phyloP scores from a whole-genome alignment of 2,888 invertebrate species.

The Andrena camellia region DNA sequence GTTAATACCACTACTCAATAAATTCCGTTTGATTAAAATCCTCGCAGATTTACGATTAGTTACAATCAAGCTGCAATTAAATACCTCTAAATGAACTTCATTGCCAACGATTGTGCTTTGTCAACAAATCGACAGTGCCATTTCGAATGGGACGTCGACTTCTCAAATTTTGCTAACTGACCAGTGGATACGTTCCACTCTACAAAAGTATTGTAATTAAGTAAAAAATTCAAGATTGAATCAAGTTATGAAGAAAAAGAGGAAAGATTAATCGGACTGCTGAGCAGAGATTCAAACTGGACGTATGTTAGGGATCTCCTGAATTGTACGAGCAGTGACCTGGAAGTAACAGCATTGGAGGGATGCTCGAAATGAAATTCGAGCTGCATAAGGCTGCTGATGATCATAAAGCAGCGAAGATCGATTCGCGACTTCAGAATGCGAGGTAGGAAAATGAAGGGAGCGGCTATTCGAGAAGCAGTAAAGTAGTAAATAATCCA shows the following conservation, averaged over 20 bases:
- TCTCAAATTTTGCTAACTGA: too few relatives aligned
- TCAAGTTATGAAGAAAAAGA: not conserved
- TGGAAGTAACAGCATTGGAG: not conserved
- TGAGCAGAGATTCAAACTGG: not conserved
- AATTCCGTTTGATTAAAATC: slow-evolving; percentile 47
- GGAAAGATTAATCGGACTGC: too few relatives aligned
- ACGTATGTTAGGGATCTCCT: too few relatives aligned
- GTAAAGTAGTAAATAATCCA: slow-evolving; percentile 74
- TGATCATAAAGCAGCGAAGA: not conserved
- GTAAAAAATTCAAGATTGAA: not conserved
- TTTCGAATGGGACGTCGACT: too few relatives aligned
- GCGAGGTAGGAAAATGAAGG: slow-evolving; percentile 24
- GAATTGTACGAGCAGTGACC: too few relatives aligned
- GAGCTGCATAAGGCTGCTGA: not conserved
- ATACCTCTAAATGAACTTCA: slow-evolving; percentile 11
- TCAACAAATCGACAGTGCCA: not conserved
- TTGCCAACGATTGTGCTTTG: not conserved
- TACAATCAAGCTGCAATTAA: slow-evolving; percentile 7
- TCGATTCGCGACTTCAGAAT: slow-evolving; percentile 5
- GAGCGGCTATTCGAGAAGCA: slow-evolving; percentile 43
- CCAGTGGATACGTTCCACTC: too few relatives aligned
- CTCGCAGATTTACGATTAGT: slow-evolving; percentile 26
- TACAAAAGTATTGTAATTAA: too few relatives aligned
- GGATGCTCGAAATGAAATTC: too few relatives aligned
- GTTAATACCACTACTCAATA: slow-evolving; percentile 30